Base-by-base conservation (phyloP, 2,888 invertebrate genomes). In the Drosophila nr. perissopoda region DNA sequence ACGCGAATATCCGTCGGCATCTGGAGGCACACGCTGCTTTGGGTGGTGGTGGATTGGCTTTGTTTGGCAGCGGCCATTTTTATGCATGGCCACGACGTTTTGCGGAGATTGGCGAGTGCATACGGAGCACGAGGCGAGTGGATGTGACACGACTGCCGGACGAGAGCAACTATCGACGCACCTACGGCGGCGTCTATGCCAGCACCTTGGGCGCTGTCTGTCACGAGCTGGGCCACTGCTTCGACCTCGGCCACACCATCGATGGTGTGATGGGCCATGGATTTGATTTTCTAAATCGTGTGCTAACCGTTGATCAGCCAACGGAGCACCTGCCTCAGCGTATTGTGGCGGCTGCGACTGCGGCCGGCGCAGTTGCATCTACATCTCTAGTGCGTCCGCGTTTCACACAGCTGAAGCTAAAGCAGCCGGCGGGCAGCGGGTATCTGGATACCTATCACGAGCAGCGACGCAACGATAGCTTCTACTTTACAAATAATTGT, bases 181-280 rank as follows among this genome's bases (percentile, higher is more conserved):
- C 97, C 1, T 95, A 96, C 84, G 97, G 97, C 71, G 97, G 97
- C 38, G 98, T 98, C 92, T 97, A 96, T 93, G 96, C 98, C 21
- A 98, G 98, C 8, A 98, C 98, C 25, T 93, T 99, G 48, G 99
- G 99, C 21, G 96, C 98, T 21, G 96, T 97, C 11, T 96, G 98
- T 48, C 99, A 99, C 92, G 99, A 99, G 94, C 94, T 99, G 54
- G 92, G 92, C 0, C 99, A 99, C 92, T 97, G 97, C 0, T 98
- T 99, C 92, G 98, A 98, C 93, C 94, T 99, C 67, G 98, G 98
- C 0, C 99, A 99, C 92, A 97, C 98, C 0, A 95, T 95, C 82
- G 95, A 96, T 81, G 99, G 99, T 25, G 97, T 99, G 69, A 99
- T 99, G 99, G 97, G 97, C 49, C 95, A 96, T 91, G 98, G 97